Evolutionary conservation across 2,888 invertebrate genomes (phyloP).

Genomic region (Polydrusus tereticollis): DNA sequence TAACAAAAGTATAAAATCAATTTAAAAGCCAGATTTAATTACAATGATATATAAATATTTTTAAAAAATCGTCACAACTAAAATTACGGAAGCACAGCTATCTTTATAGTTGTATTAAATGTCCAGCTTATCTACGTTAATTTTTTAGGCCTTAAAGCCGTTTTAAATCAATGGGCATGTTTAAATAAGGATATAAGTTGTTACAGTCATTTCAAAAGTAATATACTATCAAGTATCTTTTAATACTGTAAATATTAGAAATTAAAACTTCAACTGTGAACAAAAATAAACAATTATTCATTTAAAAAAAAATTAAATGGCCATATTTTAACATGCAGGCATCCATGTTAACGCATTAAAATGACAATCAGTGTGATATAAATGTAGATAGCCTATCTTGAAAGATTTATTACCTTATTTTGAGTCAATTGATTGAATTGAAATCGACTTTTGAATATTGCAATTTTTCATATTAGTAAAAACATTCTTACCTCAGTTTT

Average conservation of each 20-base stretch:
- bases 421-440: too few species aligned
- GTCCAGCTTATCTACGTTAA: constrained; percentile 15
- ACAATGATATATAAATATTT: constrained; percentile 38
- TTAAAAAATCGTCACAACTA: constrained; percentile 43
- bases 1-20: constrained; percentile 47
- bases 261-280: neutral
- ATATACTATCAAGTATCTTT: too few species aligned
- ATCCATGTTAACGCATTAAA: neutral
- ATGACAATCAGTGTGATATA: too few species aligned
- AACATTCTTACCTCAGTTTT: too few species aligned
- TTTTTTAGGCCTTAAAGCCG: constrained; percentile 23
- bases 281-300: constrained; percentile 5
- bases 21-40: constrained; percentile 39
- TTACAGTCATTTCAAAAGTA: constrained; percentile 18
- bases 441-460: too few species aligned
- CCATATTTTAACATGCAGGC: neutral
- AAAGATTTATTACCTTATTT: too few species aligned
- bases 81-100: constrained; percentile 45
- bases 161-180: constrained; percentile 15
- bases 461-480: too few species aligned
- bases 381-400: too few species aligned
- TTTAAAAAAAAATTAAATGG: constrained; percentile 1
- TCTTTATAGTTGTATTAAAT: constrained; percentile 26
- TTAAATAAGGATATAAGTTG: neutral
- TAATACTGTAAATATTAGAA: too few species aligned